A percentile compares a stretch with the other conserved stretches of the same genome.
Evolutionary conservation across 2,888 invertebrate species (phyloP).

Genomic region (Erynnis tages): DNA sequence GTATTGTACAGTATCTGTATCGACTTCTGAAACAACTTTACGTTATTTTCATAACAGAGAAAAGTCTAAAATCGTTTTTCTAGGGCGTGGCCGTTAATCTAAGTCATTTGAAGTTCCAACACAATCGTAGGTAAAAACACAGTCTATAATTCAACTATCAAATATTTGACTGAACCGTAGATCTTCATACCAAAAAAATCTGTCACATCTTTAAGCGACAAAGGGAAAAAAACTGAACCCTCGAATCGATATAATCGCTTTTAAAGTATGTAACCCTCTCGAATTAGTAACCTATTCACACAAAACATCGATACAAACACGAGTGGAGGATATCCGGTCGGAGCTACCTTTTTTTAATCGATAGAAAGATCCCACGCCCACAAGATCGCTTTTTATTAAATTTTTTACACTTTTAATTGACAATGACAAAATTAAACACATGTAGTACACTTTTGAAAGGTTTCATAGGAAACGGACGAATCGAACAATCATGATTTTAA

Average conservation of each 20-base stretch:
- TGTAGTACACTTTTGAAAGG: constrained; percentile 37
- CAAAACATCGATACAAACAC: constrained; percentile 49
- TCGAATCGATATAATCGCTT: constrained; percentile 4
- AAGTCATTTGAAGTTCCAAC: too few species aligned
- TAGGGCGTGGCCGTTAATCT: too few species aligned
- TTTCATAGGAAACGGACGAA: constrained; percentile 4
- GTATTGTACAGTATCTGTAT: too few species aligned
- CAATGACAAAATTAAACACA: constrained; percentile 52
- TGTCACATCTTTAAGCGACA: neutral
- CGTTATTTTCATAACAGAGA: too few species aligned
- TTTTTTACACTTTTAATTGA: constrained; percentile 35
- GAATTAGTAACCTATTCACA: constrained; percentile 28
- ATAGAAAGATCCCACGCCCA: constrained; percentile 62
- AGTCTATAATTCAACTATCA: too few species aligned
- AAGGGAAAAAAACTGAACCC: neutral
- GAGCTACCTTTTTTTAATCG: constrained; percentile 40
- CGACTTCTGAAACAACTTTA: too few species aligned
- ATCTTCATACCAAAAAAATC: neutral
- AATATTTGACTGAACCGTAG: neutral
- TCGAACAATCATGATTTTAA: too few species aligned
- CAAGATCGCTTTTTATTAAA: constrained; percentile 26
- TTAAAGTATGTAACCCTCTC: constrained; percentile 7
- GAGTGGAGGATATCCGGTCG: constrained; percentile 66
- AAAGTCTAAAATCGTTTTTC: too few species aligned
- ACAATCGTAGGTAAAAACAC: too few species aligned